Evolutionary conservation across 1,140 invertebrate genomes (phyloP), one percentile per base, ranked within the genome.

Genomic region (Heliconius congener): DNA sequence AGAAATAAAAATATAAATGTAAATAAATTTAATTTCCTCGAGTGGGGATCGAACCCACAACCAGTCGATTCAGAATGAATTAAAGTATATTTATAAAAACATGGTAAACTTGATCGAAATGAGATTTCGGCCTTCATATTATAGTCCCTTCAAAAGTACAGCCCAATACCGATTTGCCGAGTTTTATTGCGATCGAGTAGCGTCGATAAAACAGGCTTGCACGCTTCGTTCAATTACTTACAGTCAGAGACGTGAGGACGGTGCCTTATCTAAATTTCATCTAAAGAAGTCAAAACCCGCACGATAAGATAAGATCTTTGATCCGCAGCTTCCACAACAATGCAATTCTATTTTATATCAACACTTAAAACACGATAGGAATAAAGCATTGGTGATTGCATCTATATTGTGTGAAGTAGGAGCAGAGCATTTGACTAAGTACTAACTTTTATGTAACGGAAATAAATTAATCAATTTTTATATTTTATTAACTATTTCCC

Each of bases 141-240:
- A 74, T 72, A 71, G 39, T 42, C 55, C 76, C 76, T 66, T 75
- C 60, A 55, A 72, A 16, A 73, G 50, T 57, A 80, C 80, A 81
- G 83, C 72, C 75, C 72, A 80, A 83, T 79, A 85, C 76, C 85
- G 85, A 91, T 91, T 90, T 91, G 90, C 88, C 84, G 83, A 87
- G 82, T 91, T 91, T 93, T 92, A 92, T 91, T 91, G 81, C 87
- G 88, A 91, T 91, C 86, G 86, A 90, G 84, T 85, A 82, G 74
- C 79, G 82, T 84, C 87, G 90, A 92, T 92, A 92, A 86, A 78
- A 66, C 82, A 73, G 80, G 86, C 86, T 77, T 78, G 82, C 82
- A 81, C 82, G 80, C 87, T 86, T 84, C 82, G 86, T 87, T 88
- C 92, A 92, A 93, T 93, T 92, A 92, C 90, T 91, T 91, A 88